These are phyloP conservation scores for Prunella strophiata DNA, from an alignment of 2,797 vertebrate species.

Conservation along the genomic window DNA sequence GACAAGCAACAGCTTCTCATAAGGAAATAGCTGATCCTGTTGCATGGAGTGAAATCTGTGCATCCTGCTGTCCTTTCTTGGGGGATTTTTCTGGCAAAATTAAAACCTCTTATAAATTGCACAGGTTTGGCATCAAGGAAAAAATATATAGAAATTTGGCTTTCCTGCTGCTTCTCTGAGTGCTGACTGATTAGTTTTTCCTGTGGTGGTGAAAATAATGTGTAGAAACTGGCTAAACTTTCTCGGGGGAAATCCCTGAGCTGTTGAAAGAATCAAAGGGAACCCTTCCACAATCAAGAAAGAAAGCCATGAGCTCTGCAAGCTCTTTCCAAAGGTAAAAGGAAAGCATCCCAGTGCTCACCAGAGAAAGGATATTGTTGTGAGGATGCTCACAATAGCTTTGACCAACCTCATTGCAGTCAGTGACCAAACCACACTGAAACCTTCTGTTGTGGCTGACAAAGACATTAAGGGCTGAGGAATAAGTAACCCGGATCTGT, in stretches of 20 bases:
- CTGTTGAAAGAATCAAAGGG: not conserved
- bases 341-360: not conserved
- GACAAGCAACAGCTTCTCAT: not conserved
- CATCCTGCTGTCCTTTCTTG: not conserved
- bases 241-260: not conserved
- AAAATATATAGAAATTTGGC: not conserved
- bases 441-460: not conserved
- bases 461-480: not conserved
- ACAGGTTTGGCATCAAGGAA: not conserved
- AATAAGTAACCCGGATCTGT: not conserved
- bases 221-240: not conserved
- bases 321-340: not conserved
- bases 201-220: not conserved
- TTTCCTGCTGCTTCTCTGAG: not conserved
- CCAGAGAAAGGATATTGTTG: not conserved
- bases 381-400: not conserved
- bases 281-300: not conserved
- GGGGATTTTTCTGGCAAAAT: not conserved
- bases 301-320: not conserved
- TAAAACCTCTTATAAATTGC: not conserved
- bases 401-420: not conserved
- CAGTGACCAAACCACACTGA: not conserved
- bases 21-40: not conserved
- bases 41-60: not conserved
- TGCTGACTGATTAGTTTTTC: not conserved